These are phyloP conservation scores for Sardina pilchardus DNA, from an alignment of 2,113 vertebrate genomes.

Conservation along the genomic window DNA sequence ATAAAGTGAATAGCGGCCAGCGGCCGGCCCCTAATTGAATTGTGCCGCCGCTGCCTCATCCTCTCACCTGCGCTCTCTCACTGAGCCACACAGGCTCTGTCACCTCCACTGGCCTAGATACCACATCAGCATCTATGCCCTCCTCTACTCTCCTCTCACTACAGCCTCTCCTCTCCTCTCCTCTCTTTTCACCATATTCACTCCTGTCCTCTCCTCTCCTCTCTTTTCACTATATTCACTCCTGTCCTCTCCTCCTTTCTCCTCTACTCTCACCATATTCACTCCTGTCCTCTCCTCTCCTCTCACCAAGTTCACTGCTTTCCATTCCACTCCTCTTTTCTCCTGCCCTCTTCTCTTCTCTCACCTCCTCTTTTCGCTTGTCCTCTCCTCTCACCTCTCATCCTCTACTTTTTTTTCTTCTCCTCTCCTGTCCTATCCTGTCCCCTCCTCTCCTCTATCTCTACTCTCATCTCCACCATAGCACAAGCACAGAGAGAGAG, in stretches of 20 bases:
- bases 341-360: background rate
- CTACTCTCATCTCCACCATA: background rate
- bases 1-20: constrained; percentile 56
- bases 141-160: background rate
- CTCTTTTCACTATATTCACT: constrained; percentile 7
- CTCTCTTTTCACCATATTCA: background rate
- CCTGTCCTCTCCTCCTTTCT: constrained; percentile 7
- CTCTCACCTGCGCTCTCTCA: constrained; percentile 54
- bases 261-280: background rate
- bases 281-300: too few relatives aligned
- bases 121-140: background rate
- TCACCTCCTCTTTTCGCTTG: background rate
- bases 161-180: background rate
- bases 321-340: background rate
- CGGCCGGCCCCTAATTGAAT: constrained; percentile 56
- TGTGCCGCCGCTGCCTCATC: constrained; percentile 52
- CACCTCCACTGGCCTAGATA: constrained; percentile 30
- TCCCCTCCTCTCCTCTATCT: background rate
- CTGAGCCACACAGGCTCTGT: constrained; percentile 43
- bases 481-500: background rate
- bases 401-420: too few relatives aligned
- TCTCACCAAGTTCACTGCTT: too few relatives aligned
- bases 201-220: background rate
- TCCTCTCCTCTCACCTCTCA: background rate
- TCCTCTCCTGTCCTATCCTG: background rate